Percentiles rank a stretch among this genome's conserved stretches.
phyloP scores from a whole-genome alignment of 2,797 vertebrate species.

The Pantherophis vulpinus region DNA sequence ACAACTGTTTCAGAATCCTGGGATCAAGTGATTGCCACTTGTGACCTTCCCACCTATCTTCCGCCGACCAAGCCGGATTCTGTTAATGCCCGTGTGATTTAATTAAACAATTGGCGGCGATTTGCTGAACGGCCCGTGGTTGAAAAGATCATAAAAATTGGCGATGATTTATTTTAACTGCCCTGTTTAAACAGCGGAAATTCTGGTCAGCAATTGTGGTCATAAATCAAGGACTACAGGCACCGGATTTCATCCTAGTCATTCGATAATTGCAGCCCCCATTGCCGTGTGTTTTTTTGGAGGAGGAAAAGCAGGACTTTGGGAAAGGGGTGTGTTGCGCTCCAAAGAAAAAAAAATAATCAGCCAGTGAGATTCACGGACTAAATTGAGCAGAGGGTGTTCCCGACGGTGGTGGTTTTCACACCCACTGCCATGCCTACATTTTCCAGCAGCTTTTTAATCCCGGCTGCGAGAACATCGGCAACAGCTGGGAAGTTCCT shows the following conservation, averaged over 20 bases:
- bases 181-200: background rate
- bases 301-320: background rate
- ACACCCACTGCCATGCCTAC: background rate
- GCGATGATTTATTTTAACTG: background rate
- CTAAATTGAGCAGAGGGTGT: background rate
- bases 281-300: accelerated
- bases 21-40: background rate
- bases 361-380: background rate
- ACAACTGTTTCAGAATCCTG: background rate
- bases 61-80: background rate
- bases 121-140: background rate
- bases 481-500: background rate
- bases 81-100: background rate
- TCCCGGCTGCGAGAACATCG: background rate
- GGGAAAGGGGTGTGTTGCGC: no score
- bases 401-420: background rate
- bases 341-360: no score
- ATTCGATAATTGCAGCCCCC: no score
- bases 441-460: background rate
- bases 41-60: background rate
- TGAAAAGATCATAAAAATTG: background rate
- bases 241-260: background rate
- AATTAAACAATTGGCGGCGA: background rate
- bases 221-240: background rate
- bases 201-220: background rate